A percentile compares a stretch with the other conserved stretches of the same genome.
phyloP scores from a whole-genome alignment of 2,888 invertebrate genomes.

The Melieria omissa region DNA sequence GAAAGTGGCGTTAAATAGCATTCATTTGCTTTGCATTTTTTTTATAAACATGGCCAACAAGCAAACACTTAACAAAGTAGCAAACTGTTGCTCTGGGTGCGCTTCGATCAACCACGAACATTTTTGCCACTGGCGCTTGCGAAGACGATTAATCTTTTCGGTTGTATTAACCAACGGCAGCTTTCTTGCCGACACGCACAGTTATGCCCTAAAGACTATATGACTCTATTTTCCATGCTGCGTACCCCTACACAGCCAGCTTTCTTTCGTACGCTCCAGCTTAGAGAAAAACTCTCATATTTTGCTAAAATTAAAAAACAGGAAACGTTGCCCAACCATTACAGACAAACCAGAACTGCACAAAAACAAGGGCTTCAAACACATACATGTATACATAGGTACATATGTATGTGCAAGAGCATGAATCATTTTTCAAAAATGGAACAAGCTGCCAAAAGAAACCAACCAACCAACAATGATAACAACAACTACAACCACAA shows the following conservation, averaged over 20 bases:
- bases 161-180: not conserved
- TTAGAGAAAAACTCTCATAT: too few species aligned
- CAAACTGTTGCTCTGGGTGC: too few species aligned
- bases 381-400: not conserved
- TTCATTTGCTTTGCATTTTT: too few species aligned
- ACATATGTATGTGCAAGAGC: not conserved
- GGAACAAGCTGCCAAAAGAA: conserved; percentile 2
- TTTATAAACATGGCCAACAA: too few species aligned
- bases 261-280: too few species aligned
- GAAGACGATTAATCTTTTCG: not conserved
- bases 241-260: too few species aligned
- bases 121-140: not conserved
- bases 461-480: conserved; percentile 4
- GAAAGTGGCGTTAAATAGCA: not conserved
- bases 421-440: conserved; percentile 19
- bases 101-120: too few species aligned
- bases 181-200: not conserved
- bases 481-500: conserved; percentile 8
- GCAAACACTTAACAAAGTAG: too few species aligned
- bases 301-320: not conserved
- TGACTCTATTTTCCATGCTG: not conserved
- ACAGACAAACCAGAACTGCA: not conserved
- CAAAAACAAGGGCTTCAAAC: not conserved
- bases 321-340: not conserved
- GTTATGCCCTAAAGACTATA: not conserved